Conservation (phyloP, 2,113 vertebrate species). For the Excalfactoria chinensis region DNA sequence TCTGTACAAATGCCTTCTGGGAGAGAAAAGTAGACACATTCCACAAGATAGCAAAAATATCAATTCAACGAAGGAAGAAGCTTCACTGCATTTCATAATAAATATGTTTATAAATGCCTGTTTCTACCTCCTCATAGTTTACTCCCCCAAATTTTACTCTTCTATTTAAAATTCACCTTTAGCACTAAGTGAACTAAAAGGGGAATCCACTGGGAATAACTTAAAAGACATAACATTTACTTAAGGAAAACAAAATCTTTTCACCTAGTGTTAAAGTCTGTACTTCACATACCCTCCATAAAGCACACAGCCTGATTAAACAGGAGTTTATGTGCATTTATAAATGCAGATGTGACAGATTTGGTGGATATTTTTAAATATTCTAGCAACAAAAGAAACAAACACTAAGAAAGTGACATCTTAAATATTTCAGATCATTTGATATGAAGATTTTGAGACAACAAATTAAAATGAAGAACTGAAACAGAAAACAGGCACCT, state of each 20-base stretch:
- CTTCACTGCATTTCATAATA: not conserved
- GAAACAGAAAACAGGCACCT: not conserved
- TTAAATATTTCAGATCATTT: not conserved
- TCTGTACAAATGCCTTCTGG: not conserved
- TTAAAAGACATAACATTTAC: not conserved
- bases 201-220: not conserved
- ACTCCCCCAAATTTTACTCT: not conserved
- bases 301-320: not conserved
- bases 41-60: not conserved
- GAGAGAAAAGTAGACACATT: not conserved
- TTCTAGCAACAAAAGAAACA: not conserved
- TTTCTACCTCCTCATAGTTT: not conserved
- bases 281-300: accelerated
- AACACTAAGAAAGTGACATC: not conserved
- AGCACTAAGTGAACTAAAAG: not conserved
- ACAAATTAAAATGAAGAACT: not conserved
- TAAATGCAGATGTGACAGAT: not conserved
- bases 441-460: not conserved
- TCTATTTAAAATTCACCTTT: not conserved
- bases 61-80: not conserved
- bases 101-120: not conserved
- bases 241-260: not conserved
- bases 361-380: not conserved
- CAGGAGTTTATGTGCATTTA: not conserved
- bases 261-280: not conserved